phyloP scores from a whole-genome alignment of 2,888 invertebrate species.

The Habrosyne pyritoides region DNA sequence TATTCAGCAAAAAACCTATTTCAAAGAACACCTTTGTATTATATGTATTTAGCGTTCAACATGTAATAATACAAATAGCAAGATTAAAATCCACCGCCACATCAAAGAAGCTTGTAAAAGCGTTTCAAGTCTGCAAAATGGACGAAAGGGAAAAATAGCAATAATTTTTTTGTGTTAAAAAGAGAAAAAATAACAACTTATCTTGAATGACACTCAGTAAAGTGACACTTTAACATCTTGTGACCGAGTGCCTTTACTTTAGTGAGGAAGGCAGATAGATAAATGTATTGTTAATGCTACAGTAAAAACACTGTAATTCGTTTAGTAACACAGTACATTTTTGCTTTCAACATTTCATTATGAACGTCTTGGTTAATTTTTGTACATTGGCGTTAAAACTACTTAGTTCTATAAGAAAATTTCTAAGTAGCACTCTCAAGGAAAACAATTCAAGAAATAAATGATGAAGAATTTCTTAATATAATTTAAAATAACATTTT shows the following conservation, averaged over 20 bases:
- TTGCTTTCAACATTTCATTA: background rate
- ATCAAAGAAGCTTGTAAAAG: constrained; percentile 26
- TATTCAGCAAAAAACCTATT: background rate
- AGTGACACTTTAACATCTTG: constrained; percentile 33
- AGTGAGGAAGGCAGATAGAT: background rate
- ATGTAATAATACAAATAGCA: constrained; percentile 22
- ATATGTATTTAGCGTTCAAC: background rate
- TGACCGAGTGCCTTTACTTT: constrained; percentile 13
- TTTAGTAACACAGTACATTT: too few relatives aligned
- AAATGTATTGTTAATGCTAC: background rate
- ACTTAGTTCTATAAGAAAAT: background rate
- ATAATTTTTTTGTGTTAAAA: constrained; percentile 33
- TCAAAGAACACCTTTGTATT: background rate
- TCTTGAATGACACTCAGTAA: constrained; percentile 40
- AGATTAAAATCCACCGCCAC: constrained; percentile 34
- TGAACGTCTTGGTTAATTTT: background rate
- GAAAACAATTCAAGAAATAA: background rate
- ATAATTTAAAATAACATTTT: background rate
- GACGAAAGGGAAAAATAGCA: constrained; percentile 30
- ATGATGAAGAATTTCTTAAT: background rate
- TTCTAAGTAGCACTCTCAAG: background rate
- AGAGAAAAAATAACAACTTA: constrained; percentile 37
- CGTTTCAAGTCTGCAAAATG: constrained; percentile 16
- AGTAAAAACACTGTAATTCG: constrained; percentile 3
- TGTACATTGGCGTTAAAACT: background rate